Percentiles rank a stretch among this genome's conserved stretches.
These are phyloP conservation scores for Bubo bubo DNA, from an alignment of 2,113 vertebrate genomes.

Conservation along the genomic window DNA sequence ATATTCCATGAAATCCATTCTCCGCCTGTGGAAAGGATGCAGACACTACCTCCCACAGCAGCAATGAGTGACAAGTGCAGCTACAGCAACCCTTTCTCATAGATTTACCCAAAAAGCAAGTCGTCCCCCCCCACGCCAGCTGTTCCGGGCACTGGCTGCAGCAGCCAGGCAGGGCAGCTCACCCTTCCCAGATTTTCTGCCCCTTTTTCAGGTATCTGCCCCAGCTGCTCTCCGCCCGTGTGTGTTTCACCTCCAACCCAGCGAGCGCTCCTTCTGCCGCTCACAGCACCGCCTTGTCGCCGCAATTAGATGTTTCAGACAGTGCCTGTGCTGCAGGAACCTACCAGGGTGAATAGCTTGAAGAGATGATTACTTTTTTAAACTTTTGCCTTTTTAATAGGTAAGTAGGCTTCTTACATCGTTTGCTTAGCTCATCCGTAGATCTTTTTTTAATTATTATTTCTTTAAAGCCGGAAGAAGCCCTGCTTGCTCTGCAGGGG, in stretches of 20 bases:
- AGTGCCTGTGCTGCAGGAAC: background rate
- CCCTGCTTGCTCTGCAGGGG: background rate
- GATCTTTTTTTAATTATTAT: background rate
- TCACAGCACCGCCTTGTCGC: background rate
- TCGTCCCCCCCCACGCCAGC: background rate
- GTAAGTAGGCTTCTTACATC: background rate
- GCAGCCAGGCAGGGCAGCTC: background rate
- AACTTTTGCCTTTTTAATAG: background rate
- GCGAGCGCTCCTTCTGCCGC: background rate
- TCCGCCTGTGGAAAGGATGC: background rate
- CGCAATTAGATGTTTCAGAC: background rate
- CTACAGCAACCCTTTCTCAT: background rate
- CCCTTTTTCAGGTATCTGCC: background rate
- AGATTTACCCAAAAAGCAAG: background rate
- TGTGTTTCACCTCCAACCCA: background rate
- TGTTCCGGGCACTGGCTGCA: background rate
- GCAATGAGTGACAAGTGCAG: too few species aligned
- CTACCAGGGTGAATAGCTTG: background rate
- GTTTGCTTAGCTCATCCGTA: background rate
- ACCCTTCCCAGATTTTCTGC: fast-evolving
- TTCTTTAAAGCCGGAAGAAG: background rate
- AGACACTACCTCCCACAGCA: background rate
- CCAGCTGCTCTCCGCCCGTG: fast-evolving
- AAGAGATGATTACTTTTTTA: background rate
- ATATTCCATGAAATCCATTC: background rate